A percentile compares a stretch with the other conserved stretches of the same genome.
phyloP scores from a whole-genome alignment of 2,113 vertebrate species.

The Pogonocichla stellata region DNA sequence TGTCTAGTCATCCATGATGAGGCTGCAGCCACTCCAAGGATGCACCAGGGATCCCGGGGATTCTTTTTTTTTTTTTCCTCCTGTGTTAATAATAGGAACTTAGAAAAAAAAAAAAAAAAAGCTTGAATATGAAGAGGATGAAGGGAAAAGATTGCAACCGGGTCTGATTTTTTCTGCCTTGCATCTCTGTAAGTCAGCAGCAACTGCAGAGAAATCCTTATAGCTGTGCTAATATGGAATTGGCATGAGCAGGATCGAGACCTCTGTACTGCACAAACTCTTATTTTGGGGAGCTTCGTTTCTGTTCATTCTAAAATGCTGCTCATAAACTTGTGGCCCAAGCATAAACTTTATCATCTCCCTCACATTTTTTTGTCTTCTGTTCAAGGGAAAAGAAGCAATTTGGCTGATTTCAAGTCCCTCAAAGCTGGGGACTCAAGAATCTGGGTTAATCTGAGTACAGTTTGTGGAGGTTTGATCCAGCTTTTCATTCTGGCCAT shows the following conservation, averaged over 20 bases:
- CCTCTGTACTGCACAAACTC: neutral
- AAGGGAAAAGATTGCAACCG: neutral
- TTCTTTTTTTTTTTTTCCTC: neutral
- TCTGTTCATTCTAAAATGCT: neutral
- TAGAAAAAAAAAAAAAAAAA: neutral
- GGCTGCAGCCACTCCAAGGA: slow-evolving; percentile 40
- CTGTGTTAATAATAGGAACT: slow-evolving; percentile 29
- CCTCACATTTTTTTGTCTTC: neutral
- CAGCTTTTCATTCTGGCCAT: slow-evolving; percentile 38
- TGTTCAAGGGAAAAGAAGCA: neutral
- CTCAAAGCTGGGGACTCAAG: neutral
- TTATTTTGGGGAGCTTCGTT: neutral
- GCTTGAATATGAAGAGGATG: neutral
- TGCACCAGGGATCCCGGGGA: slow-evolving; percentile 5
- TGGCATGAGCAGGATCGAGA: neutral
- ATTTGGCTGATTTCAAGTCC: neutral
- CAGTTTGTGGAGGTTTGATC: slow-evolving; percentile 43
- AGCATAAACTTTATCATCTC: neutral
- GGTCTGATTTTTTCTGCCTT: neutral
- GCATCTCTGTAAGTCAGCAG: neutral
- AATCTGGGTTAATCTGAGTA: slow-evolving; percentile 33
- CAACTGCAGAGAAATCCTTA: neutral
- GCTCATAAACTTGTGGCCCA: neutral
- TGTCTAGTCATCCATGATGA: slow-evolving; percentile 45
- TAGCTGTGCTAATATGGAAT: neutral